Conservation (phyloP, 2,113 vertebrate genomes). For the Pterophyllum scalare region DNA sequence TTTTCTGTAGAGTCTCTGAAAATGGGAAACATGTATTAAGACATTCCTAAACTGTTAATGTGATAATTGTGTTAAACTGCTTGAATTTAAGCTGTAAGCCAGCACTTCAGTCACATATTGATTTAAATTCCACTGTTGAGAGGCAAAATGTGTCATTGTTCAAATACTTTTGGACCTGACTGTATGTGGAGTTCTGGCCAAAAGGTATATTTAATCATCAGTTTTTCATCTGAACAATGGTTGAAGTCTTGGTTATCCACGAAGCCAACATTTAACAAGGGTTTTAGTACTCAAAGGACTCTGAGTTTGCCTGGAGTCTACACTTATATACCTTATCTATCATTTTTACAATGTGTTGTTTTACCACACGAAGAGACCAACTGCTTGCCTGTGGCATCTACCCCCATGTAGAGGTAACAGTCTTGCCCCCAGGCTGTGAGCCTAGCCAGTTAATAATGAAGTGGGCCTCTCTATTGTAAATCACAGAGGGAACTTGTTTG, state of each 20-base stretch:
- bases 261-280: slow-evolving; percentile 1
- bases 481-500: slow-evolving; percentile 67
- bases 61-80: background rate
- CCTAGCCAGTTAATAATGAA: slow-evolving; percentile 68
- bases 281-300: slow-evolving; percentile 16
- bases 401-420: slow-evolving; percentile 63
- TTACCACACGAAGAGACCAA: slow-evolving; percentile 61
- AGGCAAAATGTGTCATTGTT: background rate
- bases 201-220: background rate
- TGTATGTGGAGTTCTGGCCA: background rate
- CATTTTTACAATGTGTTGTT: slow-evolving; percentile 62
- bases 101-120: background rate
- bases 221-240: background rate
- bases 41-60: background rate
- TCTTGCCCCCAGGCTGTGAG: slow-evolving; percentile 50
- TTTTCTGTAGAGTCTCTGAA: background rate
- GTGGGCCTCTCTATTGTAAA: slow-evolving; percentile 69
- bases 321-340: slow-evolving; percentile 46
- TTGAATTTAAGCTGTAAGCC: background rate
- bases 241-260: slow-evolving; percentile 8
- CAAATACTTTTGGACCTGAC: background rate
- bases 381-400: slow-evolving; percentile 58
- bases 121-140: background rate
- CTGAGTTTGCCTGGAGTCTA: background rate
- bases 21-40: background rate